These are phyloP conservation scores for Calyptommatus sinebrachiatus DNA, from an alignment of 2,113 vertebrate species.

Conservation along the genomic window DNA sequence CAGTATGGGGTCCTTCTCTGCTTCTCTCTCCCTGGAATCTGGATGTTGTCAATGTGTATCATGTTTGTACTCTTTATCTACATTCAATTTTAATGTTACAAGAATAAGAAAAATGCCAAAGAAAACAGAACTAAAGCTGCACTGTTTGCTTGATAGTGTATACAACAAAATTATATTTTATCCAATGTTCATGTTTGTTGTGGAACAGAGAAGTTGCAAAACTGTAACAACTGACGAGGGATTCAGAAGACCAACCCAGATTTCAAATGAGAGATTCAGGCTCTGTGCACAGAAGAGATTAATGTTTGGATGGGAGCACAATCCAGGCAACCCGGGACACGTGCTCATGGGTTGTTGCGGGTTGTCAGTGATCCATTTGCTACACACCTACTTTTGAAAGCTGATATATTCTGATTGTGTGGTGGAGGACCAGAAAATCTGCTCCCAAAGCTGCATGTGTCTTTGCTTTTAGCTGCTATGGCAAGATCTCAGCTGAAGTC, in stretches of 20 bases:
- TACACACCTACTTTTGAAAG: too few species aligned
- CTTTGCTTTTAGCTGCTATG: too few species aligned
- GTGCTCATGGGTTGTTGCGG: too few species aligned
- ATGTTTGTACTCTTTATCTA: neutral
- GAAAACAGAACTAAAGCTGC: neutral
- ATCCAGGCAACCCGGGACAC: too few species aligned
- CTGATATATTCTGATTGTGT: too few species aligned
- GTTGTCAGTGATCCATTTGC: too few species aligned
- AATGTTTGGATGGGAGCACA: neutral
- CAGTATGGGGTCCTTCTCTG: neutral
- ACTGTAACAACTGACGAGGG: neutral
- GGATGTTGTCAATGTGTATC: neutral
- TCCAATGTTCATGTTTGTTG: conserved; percentile 32
- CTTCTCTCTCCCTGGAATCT: too few species aligned
- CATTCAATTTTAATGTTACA: neutral
- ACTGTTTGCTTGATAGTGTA: neutral
- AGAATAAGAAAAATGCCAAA: neutral
- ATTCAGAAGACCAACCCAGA: neutral
- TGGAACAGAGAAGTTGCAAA: neutral
- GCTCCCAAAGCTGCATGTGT: too few species aligned
- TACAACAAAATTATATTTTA: conserved; percentile 8
- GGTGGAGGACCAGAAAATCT: too few species aligned
- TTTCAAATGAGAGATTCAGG: neutral
- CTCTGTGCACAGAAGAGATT: neutral
- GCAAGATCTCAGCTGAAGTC: too few species aligned